These are phyloP conservation scores for honey bee (Apis mellifera) DNA, from an alignment of 1,140 invertebrate genomes.

Conservation along the genomic window Amel_HAv3.1 CM009937.2:13930001-13930500, in stretches of 20 bases:
- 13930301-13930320: neutral
- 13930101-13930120: too few relatives aligned
- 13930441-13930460: constrained; percentile 44
- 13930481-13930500: constrained; percentile 53
- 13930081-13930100: too few relatives aligned
- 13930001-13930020: too few relatives aligned
- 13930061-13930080: too few relatives aligned
- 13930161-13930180: neutral
- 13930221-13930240: constrained; percentile 29
- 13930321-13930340: neutral
- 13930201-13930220: constrained; percentile 53
- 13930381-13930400: constrained; percentile 44
- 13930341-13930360: constrained; percentile 38
- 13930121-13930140: neutral
- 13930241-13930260: neutral
- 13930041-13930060: too few relatives aligned
- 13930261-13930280: constrained; percentile 29
- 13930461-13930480: constrained; percentile 36
- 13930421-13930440: constrained; percentile 37
- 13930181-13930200: constrained; percentile 11
- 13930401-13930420: constrained; percentile 56
- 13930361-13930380: constrained; percentile 48
- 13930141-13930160: neutral
- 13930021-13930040: too few relatives aligned
- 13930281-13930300: constrained; percentile 37